A percentile compares a stretch with the other conserved stretches of the same genome.
These are phyloP conservation scores for Cochlearius cochlearius DNA, from an alignment of 2,113 vertebrate species.

Conservation along the genomic window DNA sequence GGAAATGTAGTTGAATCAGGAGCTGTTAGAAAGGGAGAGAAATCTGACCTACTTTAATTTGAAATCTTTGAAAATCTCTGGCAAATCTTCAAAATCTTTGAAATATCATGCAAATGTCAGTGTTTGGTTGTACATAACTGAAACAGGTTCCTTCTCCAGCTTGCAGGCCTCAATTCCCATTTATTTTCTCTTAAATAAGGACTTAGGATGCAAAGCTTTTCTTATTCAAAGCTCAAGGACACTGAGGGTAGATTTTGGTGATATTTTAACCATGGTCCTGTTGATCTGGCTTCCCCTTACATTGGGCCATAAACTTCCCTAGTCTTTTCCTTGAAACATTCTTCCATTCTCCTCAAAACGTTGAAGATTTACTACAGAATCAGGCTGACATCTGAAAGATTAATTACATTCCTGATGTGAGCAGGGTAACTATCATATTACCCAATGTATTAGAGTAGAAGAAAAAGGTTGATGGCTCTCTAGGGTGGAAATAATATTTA, in stretches of 20 bases:
- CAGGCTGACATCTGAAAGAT: not conserved
- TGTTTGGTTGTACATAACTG: not conserved
- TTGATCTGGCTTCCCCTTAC: not conserved
- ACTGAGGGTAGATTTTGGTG: not conserved
- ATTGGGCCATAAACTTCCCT: not conserved
- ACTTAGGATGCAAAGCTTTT: not conserved
- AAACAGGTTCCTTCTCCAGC: not conserved
- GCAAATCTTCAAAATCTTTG: not conserved
- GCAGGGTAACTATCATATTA: not conserved
- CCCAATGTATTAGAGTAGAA: not conserved
- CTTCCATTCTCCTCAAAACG: not conserved
- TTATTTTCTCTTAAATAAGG: not conserved
- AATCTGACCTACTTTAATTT: not conserved
- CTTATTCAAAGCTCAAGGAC: not conserved
- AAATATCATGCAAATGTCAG: accelerated
- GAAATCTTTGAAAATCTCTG: not conserved
- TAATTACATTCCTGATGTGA: not conserved
- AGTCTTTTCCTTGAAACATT: not conserved
- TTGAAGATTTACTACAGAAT: not conserved
- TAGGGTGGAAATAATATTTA: not conserved
- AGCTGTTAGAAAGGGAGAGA: not conserved
- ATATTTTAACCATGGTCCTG: not conserved
- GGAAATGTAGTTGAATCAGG: not conserved
- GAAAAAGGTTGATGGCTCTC: not conserved
- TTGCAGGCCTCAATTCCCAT: not conserved